Evolutionary conservation across 2,888 invertebrate species (phyloP), one percentile per base, ranked within the genome.

Genomic region (Tachystola acroxantha): DNA sequence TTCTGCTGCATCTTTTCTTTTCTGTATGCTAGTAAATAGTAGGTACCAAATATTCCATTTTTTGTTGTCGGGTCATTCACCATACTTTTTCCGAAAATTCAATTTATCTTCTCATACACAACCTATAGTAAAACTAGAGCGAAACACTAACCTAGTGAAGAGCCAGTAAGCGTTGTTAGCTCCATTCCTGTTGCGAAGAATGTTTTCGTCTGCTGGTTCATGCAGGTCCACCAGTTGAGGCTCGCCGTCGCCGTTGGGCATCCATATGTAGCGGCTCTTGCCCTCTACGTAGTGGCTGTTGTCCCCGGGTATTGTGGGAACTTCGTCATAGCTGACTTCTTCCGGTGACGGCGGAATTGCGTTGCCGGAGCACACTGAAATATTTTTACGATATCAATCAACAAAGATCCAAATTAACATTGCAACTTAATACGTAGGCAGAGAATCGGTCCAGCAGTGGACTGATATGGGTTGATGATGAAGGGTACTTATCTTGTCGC

Each of bases 221-320:
- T 65, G 42, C 1, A 85, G 52, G 45, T 86, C 84, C 5, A 82
- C 78, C 1, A 86, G 57, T 0, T 62, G 54, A 0, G 76, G 73
- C 0, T 49, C 53, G 1, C 74, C 78, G 1, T 76, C 58, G 9
- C 72, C 69, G 53, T 86, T 73, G 1, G 78, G 73, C 71, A 85
- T 81, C 82, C 82, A 85, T 36, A 85, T 64, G 50, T 77, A 86
- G 1, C 74, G 75, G 48, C 80, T 82, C 35, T 65, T 60, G 0
- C 84, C 84, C 45, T 82, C 81, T 2, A 78, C 73, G 52, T 84
- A 85, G 47, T 78, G 67, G 41, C 76, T 79, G 41, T 85, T 85
- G 42, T 82, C 79, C 16, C 78, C 76, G 10, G 82, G 82, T 11
- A 69, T 36, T 6, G 46, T 14, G n/a, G 72, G 68, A 16, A 16